Conservation (phyloP, 2,797 vertebrate genomes). For the Labroides dimidiatus region DNA sequence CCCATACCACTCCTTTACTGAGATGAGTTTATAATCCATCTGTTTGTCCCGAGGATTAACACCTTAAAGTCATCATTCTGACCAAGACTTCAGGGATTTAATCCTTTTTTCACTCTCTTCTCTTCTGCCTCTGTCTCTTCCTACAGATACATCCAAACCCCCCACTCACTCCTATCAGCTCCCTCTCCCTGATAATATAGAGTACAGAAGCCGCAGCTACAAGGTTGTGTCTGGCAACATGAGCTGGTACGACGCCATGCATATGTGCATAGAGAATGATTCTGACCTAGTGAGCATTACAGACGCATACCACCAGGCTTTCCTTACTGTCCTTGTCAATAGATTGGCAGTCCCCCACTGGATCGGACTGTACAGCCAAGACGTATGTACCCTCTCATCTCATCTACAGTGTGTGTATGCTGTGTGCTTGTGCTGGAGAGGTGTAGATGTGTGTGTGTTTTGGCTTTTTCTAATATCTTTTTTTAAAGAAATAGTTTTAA, state of each 20-base stretch:
- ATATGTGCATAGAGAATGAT: conserved; percentile 83
- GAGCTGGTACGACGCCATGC: conserved; percentile 91
- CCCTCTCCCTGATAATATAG: conserved; percentile 84
- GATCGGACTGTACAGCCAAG: conserved; percentile 91
- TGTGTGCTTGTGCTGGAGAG: conserved; percentile 1
- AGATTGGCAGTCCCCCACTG: conserved; percentile 88
- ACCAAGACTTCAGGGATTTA: neutral
- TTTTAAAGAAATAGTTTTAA: neutral
- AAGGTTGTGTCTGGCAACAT: conserved; percentile 90
- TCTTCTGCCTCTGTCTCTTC: conserved; percentile 7
- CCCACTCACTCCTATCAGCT: conserved; percentile 80
- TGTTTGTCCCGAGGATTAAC: too few relatives aligned
- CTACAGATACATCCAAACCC: conserved; percentile 81
- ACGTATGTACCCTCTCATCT: conserved; percentile 83
- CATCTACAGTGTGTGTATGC: conserved; percentile 14
- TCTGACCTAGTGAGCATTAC: conserved; percentile 91
- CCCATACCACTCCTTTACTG: too few relatives aligned
- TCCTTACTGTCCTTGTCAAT: conserved; percentile 92
- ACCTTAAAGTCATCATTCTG: conserved; percentile 8
- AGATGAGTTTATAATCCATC: too few relatives aligned
- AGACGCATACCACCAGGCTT: conserved; percentile 93
- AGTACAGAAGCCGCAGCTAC: conserved; percentile 91
- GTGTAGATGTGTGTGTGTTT: conserved; percentile 18
- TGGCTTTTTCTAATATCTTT: neutral
- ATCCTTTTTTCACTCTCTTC: neutral